Base-by-base conservation (phyloP, 23 tunicate species). In the Clavelina lepadiformis region DNA sequence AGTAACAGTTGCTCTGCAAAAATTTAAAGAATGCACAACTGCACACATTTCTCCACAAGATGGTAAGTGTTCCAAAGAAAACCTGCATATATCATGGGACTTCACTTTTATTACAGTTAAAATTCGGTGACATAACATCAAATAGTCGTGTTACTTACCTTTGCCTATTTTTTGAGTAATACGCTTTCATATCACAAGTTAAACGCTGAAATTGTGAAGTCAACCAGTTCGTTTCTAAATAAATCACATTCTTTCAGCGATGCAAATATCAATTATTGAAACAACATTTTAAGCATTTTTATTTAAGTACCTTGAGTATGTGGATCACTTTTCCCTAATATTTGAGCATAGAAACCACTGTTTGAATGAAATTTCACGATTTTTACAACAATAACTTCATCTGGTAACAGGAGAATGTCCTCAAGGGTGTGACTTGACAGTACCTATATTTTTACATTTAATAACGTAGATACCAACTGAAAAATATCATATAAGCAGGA, bases 321-420 rank as follows among this genome's bases (percentile, higher is more conserved):
- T 11, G 49, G 15, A 41, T 8, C 15, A 23, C 29, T 37, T 24
- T 36, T 22, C 27, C 46, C 21, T 20, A 56, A 8, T 31, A 53
- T 8, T 15, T 74, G 79, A 29, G 22, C 69, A 33, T 74, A 74
- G 28, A 74, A 74, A 26, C 32, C 62, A 25, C 61, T 50, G 19
- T 46, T n/a, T 31, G 31, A 3, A 3, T 26, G 53, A 29, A 5
- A 18, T 46, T 45, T 74, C 7, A 23, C 27, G 4, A 66, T 46
- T 46, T 66, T 66, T 15, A 66, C 57, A 3, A 46, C 19, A 28
- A 66, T 13, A n/a, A 24, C 4, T 46, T 66, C 57, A 7, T 28
- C 57, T 24, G 57, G 35, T 5, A 4, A 18, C 8, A 66, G 35
- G 19, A 46, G 36, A 5, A 66, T 46, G 20, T 46, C 35, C 6